Base-by-base conservation (phyloP, 2,113 vertebrate genomes). In the Pangasianodon gigas region DNA sequence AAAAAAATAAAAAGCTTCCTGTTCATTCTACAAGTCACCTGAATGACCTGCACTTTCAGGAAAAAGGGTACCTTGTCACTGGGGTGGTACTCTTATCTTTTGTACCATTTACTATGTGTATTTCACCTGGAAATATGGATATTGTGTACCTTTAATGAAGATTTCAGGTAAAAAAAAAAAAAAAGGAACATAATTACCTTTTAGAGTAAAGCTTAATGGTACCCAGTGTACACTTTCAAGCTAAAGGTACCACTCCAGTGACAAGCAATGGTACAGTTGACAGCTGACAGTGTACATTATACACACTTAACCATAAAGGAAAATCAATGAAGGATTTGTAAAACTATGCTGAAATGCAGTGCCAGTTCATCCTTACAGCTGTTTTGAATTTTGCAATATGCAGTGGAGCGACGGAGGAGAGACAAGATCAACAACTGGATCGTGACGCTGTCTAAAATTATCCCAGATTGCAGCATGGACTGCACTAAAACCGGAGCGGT, bases 381-480 rank as follows among this genome's bases (percentile, higher is more conserved):
- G 24, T 88, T 32, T 74, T 54, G 24, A 26, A 21, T 26, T 71
- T 84, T 83, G 21, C 19, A 52, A 32, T 87, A 58, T 52, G 44
- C 93, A 98, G 97, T 98, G 90, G 97, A 98, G 94, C 95, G 97
- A 94, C 95, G 97, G 89, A 94, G 97, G 92, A 95, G 97, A 94
- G 97, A 98, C 96, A 98, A 98, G 94, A 98, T 98, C 93, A 98
- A 98, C 95, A 98, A 98, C 95, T 98, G 97, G 97, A 98, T 98
- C 0, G 97, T 98, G 92, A 97, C 97, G 0, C 96, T 98, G 74
- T 98, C 97, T 18, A 98, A 97, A 95, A 97, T 98, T 94, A 98
- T 98, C 95, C 97, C 97, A 88, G 97, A 97, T 92, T 98, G 97
- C 94, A 97, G 93, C 6, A 93, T 96, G 88, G 97, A 98, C 94